These are phyloP conservation scores for Caiman crocodilus DNA, from an alignment of 2,797 vertebrate species.

Conservation along the genomic window DNA sequence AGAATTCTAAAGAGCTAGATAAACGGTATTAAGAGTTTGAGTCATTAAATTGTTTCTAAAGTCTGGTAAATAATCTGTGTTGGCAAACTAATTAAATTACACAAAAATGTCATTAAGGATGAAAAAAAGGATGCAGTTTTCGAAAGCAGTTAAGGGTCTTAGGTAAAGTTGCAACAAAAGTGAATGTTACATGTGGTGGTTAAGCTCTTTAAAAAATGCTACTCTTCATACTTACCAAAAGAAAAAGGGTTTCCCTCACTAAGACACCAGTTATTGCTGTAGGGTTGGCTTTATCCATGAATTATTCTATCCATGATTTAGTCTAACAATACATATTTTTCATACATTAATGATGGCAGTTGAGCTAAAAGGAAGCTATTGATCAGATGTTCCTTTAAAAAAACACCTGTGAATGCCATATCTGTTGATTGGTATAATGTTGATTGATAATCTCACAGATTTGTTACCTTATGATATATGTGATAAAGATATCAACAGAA, in stretches of 20 bases:
- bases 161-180: background rate
- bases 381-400: background rate
- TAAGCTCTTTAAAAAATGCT: background rate
- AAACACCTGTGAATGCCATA: background rate
- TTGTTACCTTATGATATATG: background rate
- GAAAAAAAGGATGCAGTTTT: constrained; percentile 40
- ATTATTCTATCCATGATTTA: background rate
- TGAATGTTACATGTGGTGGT: too few relatives aligned
- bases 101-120: background rate
- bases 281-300: background rate
- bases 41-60: background rate
- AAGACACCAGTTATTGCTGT: background rate
- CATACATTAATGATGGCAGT: background rate
- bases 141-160: constrained; percentile 40
- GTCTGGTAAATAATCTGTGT: background rate
- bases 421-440: too few relatives aligned
- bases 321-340: background rate
- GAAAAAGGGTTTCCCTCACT: constrained; percentile 9
- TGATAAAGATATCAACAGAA: background rate
- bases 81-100: background rate
- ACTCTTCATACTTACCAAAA: constrained; percentile 53
- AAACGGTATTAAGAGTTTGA: background rate
- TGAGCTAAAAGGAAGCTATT: background rate
- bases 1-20: constrained; percentile 2
- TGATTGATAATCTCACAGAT: background rate